A percentile compares a stretch with the other conserved stretches of the same genome.
Evolutionary conservation across 1,140 invertebrate species (phyloP).

Genomic region (Bombus haemorrhoidalis): DNA sequence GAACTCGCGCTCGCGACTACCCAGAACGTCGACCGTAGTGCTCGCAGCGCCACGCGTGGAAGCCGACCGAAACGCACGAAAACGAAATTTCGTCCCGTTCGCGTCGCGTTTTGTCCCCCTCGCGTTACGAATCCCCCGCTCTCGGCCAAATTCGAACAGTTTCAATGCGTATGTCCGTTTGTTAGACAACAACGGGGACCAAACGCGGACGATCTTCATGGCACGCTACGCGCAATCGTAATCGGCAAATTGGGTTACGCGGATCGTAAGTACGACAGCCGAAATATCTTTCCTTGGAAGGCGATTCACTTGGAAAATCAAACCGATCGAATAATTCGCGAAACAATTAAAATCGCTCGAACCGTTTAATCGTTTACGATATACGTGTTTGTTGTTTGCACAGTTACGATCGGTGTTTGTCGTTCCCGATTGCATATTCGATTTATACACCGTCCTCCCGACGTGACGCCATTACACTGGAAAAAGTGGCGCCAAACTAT

Average conservation of each 20-base stretch:
- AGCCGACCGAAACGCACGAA: slow-evolving; percentile 43
- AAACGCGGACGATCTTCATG: background rate
- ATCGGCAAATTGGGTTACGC: background rate
- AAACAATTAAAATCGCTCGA: background rate
- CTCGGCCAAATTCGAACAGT: background rate
- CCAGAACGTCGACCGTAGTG: slow-evolving; percentile 6
- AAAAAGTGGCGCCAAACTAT: background rate
- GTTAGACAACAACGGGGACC: background rate
- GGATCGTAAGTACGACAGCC: background rate
- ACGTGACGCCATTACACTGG: background rate
- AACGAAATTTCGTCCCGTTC: slow-evolving; percentile 51
- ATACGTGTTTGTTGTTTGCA: background rate
- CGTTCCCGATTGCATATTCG: background rate
- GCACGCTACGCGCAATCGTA: too few species aligned
- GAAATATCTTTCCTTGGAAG: background rate
- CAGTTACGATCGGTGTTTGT: background rate
- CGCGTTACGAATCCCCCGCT: background rate
- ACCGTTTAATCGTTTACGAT: background rate
- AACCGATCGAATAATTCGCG: background rate
- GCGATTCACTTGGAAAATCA: too few species aligned
- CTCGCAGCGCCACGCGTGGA: slow-evolving; percentile 52
- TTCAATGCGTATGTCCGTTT: background rate
- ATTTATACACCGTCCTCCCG: background rate
- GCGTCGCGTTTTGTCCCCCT: background rate
- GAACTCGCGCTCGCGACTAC: slow-evolving; percentile 73